Evolutionary conservation across 2,888 invertebrate genomes (phyloP).

Genomic region (Limnephilus rhombicus): DNA sequence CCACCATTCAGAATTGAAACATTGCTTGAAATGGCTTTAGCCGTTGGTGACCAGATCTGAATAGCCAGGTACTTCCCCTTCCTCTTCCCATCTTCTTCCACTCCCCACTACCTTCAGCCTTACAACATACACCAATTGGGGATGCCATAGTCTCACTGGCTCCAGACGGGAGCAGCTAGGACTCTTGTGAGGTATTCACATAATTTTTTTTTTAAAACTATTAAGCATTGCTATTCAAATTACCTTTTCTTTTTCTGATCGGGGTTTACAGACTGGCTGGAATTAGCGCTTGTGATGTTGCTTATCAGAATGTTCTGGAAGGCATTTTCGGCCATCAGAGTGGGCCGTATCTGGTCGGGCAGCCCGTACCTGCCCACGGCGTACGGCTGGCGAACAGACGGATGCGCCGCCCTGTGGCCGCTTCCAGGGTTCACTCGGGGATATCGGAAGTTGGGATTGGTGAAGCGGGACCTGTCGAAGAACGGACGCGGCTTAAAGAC

Average conservation of each 20-base stretch:
- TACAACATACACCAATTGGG: too few species aligned
- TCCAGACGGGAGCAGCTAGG: too few species aligned
- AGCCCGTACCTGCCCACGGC: slow-evolving; percentile 4
- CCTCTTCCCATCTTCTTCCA: too few species aligned
- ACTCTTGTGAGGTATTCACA: too few species aligned
- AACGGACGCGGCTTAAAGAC: not conserved
- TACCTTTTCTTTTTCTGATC: not conserved
- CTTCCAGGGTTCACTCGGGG: not conserved
- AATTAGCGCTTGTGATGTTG: slow-evolving; percentile 2
- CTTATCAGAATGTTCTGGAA: slow-evolving; percentile 48
- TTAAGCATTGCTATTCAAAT: not conserved
- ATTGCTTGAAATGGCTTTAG: too few species aligned
- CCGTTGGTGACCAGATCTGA: too few species aligned
- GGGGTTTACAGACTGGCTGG: not conserved
- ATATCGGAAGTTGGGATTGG: slow-evolving; percentile 11
- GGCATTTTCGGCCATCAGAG: not conserved
- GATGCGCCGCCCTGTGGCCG: not conserved
- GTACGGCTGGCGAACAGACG: not conserved
- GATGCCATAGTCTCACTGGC: too few species aligned
- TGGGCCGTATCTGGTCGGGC: not conserved
- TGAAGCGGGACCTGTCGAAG: not conserved
- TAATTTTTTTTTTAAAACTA: too few species aligned
- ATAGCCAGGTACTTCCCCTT: too few species aligned
- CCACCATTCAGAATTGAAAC: too few species aligned
- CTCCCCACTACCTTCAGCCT: too few species aligned